A percentile compares a stretch with the other conserved stretches of the same genome.
phyloP scores from a whole-genome alignment of 2,797 vertebrate species.

The Meda fulgida region DNA sequence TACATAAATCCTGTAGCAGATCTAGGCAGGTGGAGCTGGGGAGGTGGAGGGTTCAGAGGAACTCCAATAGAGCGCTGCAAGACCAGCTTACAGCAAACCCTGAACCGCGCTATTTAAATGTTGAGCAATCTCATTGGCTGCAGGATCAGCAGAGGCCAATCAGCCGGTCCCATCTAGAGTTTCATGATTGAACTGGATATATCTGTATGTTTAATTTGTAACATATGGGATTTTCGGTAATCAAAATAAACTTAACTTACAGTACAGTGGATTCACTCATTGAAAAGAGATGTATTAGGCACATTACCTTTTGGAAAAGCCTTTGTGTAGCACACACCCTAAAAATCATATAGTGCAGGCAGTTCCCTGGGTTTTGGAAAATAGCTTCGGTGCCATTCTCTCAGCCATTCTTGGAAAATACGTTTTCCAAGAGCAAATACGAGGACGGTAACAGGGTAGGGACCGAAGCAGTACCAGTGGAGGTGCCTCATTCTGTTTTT shows the following conservation, averaged over 20 bases:
- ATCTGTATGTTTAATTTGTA: background rate
- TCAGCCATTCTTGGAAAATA: constrained; percentile 14
- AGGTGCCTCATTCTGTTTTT: constrained; percentile 18
- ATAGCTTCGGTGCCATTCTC: background rate
- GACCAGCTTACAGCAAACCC: background rate
- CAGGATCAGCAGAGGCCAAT: background rate
- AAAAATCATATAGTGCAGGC: background rate
- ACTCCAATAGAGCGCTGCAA: background rate
- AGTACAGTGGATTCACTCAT: background rate
- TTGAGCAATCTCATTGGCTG: background rate
- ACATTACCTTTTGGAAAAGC: background rate
- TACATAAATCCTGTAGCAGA: background rate
- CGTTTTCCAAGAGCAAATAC: constrained; percentile 9
- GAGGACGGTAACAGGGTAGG: constrained; percentile 5
- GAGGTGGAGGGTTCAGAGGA: background rate
- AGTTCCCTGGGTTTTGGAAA: background rate
- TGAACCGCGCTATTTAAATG: background rate
- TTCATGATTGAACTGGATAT: background rate
- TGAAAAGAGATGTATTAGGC: background rate
- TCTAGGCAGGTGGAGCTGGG: background rate
- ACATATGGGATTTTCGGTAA: background rate
- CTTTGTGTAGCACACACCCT: background rate
- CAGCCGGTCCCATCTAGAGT: background rate
- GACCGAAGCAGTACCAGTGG: constrained; percentile 10
- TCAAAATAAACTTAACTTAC: background rate